Evolutionary conservation across 2,113 vertebrate genomes (phyloP), one percentile per base, ranked within the genome.

Genomic region (Syngnathus typhle): DNA sequence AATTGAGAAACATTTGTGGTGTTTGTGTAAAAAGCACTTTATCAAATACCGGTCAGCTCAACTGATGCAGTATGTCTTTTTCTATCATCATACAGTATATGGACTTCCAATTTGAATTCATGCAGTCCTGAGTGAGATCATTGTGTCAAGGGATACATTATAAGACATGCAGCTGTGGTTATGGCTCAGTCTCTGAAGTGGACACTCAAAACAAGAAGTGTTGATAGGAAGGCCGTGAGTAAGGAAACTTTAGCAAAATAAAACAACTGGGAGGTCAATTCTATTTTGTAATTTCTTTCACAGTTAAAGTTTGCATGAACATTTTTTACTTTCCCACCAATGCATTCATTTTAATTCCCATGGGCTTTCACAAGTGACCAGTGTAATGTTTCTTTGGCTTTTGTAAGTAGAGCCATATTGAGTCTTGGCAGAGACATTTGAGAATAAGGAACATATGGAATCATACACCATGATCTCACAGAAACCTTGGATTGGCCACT

Each of bases 71-170:
- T 32, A 32, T 32, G 54, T 59, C 32, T 12, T 46, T 49, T 59
- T 60, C 10, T 46, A 72, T 74, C 59, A 32, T 56, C 66, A 36
- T 36, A 61, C 68, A 71, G 69, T 58, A 62, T 79, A 75, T 64
- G 67, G 70, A 72, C 71, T 65, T 65, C 80, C 60, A 7, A 44
- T 27, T 6, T 13, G 74, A 82, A 85, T 61, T 64, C 75, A 71
- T 59, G 86, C 72, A 77, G 65, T 65, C 69, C 59, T 61, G 87
- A 83, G 78, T 90, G 92, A 92, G 85, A 76, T 91, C 90, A 87
- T 84, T 67, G 47, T 55, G 63, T 84, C 84, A n/a, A 49, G 88
- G 84, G 89, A 89, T 74, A 74, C 23, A 71, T 74, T 80, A 79
- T 49, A 88, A 85, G 82, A 82, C 74, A 16, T 74, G 78, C 88